Percentiles rank a stretch among this genome's conserved stretches.
phyloP scores from a whole-genome alignment of 1,140 invertebrate genomes.

The Plutomurus gul region DNA sequence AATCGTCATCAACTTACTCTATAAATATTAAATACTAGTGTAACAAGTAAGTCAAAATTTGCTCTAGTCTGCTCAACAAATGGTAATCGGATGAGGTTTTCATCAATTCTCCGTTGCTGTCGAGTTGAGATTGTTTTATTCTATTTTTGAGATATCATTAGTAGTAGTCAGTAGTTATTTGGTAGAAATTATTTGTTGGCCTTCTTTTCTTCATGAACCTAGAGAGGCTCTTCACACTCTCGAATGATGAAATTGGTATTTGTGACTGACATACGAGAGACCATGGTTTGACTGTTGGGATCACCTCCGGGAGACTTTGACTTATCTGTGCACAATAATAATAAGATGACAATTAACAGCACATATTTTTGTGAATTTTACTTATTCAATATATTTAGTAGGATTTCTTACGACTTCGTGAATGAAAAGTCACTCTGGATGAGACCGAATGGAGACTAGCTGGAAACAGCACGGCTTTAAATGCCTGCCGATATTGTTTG shows the following conservation, averaged over 20 bases:
- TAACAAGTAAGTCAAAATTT: too few relatives aligned
- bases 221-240: conserved; percentile 44
- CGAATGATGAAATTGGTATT: conserved; percentile 51
- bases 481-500: conserved; percentile 64
- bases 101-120: too few relatives aligned
- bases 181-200: too few relatives aligned
- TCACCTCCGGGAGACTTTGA: conserved; percentile 34
- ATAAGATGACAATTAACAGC: too few relatives aligned
- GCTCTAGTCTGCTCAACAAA: too few relatives aligned
- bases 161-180: not conserved
- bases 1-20: too few relatives aligned
- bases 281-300: conserved; percentile 52
- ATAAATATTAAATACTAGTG: too few relatives aligned
- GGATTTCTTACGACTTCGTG: conserved; percentile 43
- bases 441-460: conserved; percentile 27
- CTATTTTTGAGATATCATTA: not conserved
- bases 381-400: not conserved
- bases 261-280: conserved; percentile 53
- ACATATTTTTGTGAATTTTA: not conserved
- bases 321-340: conserved; percentile 8
- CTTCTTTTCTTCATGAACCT: not conserved
- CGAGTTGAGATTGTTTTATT: too few relatives aligned
- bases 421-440: conserved; percentile 47
- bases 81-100: too few relatives aligned
- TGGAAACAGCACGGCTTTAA: conserved; percentile 59